Conservation (phyloP, 2,797 vertebrate genomes). For the Fundulus diaphanus region DNA sequence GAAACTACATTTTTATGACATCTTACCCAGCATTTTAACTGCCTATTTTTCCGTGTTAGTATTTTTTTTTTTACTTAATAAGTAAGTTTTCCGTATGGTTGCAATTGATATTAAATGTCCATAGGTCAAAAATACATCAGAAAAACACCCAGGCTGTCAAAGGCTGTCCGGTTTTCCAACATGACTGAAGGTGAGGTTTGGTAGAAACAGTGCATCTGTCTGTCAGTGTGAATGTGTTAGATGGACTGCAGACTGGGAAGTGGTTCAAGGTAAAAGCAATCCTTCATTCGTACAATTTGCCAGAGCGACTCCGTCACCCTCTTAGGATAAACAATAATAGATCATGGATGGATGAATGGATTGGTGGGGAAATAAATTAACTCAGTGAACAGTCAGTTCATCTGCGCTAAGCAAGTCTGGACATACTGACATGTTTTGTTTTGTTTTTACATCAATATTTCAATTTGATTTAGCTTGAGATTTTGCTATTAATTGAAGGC, state of each 20-base stretch:
- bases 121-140: neutral
- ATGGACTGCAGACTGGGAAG: constrained; percentile 4
- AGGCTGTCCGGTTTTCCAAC: neutral
- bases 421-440: neutral
- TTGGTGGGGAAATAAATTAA: constrained; percentile 10
- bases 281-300: neutral
- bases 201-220: neutral
- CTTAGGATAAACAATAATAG: constrained; percentile 5
- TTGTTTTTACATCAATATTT: neutral
- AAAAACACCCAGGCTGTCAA: neutral
- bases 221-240: constrained; percentile 10
- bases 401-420: neutral
- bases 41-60: no score
- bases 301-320: constrained; percentile 3
- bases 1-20: no score
- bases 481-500: neutral
- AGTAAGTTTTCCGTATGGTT: no score
- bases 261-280: constrained; percentile 3
- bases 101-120: neutral
- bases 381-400: neutral
- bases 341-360: constrained; percentile 6
- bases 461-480: neutral
- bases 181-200: neutral
- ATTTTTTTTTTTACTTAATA: no score
- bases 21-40: no score